These are phyloP conservation scores for Bothrops jararaca DNA, from an alignment of 2,113 vertebrate genomes.

Conservation along the genomic window DNA sequence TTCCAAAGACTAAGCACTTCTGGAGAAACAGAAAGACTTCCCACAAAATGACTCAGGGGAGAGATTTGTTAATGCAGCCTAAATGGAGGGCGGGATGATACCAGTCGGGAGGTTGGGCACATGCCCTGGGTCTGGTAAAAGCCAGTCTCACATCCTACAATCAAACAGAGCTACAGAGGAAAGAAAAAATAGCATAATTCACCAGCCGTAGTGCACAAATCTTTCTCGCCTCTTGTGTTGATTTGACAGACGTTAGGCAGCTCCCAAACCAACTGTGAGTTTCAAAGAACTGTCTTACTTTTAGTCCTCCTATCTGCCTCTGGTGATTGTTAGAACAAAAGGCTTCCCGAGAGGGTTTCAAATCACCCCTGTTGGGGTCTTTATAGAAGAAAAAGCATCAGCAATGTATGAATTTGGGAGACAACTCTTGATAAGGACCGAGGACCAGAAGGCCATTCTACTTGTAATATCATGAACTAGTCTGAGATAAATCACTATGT, in stretches of 20 bases:
- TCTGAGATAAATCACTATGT: not conserved
- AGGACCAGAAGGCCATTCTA: not conserved
- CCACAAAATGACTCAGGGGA: not conserved
- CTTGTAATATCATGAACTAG: not conserved
- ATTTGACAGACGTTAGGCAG: not conserved
- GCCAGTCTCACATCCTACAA: not conserved
- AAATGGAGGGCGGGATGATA: not conserved
- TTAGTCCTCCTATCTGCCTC: not conserved
- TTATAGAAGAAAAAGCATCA: not conserved
- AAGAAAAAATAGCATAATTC: not conserved
- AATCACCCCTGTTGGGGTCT: not conserved
- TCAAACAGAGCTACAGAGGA: not conserved
- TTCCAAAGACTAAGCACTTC: not conserved
- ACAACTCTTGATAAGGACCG: not conserved
- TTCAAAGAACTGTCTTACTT: not conserved
- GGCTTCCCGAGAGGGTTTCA: not conserved
- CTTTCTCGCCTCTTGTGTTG: not conserved
- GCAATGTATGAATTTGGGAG: not conserved
- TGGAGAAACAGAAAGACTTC: not conserved
- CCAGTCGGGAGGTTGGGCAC: not conserved
- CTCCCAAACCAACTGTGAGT: not conserved
- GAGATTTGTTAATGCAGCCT: not conserved
- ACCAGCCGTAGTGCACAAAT: not conserved
- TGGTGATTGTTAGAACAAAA: not conserved
- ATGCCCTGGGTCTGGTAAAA: not conserved